phyloP scores from a whole-genome alignment of 2,113 vertebrate genomes.

The Microtus pennsylvanicus region DNA sequence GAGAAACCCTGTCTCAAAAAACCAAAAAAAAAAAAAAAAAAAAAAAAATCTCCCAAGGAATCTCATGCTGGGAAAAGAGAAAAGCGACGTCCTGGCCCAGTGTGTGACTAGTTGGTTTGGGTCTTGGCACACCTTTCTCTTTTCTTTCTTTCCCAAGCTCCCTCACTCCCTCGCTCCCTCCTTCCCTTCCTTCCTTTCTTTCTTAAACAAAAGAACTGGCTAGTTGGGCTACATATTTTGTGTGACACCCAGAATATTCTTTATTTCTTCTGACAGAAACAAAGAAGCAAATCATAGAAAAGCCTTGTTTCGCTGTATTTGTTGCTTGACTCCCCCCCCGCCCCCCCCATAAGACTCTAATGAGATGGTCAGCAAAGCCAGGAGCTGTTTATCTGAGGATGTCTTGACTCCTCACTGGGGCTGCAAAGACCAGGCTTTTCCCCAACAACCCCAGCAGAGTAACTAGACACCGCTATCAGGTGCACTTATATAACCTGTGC shows the following conservation, averaged over 20 bases:
- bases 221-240: not conserved
- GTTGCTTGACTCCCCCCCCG: accelerated
- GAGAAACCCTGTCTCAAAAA: too few relatives aligned
- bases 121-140: not conserved
- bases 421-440: not conserved
- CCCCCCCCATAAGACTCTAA: not conserved
- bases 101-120: not conserved
- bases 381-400: not conserved
- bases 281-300: not conserved
- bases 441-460: not conserved
- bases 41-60: not conserved
- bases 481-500: not conserved
- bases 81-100: not conserved
- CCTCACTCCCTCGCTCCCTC: accelerated
- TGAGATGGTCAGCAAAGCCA: not conserved
- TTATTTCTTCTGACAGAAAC: not conserved
- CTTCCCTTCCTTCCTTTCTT: accelerated
- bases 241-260: not conserved
- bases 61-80: not conserved
- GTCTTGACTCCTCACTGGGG: not conserved
- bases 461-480: not conserved
- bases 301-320: not conserved
- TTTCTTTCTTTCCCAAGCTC: too few relatives aligned
- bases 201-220: not conserved
- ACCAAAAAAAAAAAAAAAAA: too few relatives aligned